A percentile compares a stretch with the other conserved stretches of the same genome.
Evolutionary conservation across 1,140 invertebrate species (phyloP).

Genomic region (Anthonomus grandis): DNA sequence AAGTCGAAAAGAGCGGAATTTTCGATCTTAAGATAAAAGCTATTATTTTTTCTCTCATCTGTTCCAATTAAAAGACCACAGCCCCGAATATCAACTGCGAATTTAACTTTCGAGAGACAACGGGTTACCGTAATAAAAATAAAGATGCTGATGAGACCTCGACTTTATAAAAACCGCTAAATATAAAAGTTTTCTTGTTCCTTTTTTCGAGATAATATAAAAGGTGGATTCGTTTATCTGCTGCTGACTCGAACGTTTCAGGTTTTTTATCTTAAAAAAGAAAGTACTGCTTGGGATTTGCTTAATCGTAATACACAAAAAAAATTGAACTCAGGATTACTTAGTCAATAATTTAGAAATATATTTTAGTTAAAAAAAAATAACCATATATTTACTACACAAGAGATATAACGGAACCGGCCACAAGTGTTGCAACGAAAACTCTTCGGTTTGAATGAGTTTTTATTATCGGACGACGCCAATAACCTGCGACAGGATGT

Average conservation of each 20-base stretch:
- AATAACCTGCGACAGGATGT: too few species aligned
- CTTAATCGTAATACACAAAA: too few species aligned
- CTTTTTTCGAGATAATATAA: background rate
- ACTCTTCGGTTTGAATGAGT: too few species aligned
- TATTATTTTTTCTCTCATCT: slow-evolving; percentile 33
- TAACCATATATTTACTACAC: too few species aligned
- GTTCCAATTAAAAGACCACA: slow-evolving; percentile 32
- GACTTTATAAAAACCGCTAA: slow-evolving; percentile 9
- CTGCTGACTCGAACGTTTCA: background rate
- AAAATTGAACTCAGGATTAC: too few species aligned
- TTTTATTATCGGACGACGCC: too few species aligned
- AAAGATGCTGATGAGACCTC: slow-evolving; percentile 18
- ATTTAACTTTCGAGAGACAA: slow-evolving; percentile 25
- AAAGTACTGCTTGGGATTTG: too few species aligned
- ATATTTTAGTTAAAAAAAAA: too few species aligned
- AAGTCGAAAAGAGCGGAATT: slow-evolving; percentile 32
- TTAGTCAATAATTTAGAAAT: too few species aligned
- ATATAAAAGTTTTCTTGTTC: slow-evolving; percentile 14
- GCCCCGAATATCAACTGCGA: slow-evolving; percentile 27
- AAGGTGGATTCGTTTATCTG: slow-evolving; percentile 1
- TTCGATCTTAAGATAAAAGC: slow-evolving; percentile 31
- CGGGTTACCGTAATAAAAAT: slow-evolving; percentile 26
- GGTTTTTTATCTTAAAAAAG: background rate
- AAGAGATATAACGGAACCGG: too few species aligned
- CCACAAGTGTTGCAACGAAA: too few species aligned